These are phyloP conservation scores for Taeniopygia guttata DNA, from an alignment of 2,797 vertebrate genomes.

Conservation along the genomic window DNA sequence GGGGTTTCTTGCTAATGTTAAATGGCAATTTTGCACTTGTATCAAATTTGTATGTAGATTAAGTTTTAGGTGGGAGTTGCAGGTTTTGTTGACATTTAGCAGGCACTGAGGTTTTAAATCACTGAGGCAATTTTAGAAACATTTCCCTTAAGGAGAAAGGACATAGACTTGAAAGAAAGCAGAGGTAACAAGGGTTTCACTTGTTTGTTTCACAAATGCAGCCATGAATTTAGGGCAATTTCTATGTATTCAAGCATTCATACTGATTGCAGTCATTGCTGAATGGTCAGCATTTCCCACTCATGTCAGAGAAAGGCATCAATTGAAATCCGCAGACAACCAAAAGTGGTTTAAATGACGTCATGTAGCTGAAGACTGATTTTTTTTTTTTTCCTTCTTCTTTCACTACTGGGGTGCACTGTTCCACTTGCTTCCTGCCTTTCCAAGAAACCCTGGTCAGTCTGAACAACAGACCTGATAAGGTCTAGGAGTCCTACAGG, in stretches of 20 bases:
- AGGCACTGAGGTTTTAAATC: conserved; percentile 2
- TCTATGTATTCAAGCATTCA: background rate
- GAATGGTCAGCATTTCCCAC: background rate
- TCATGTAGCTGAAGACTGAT: background rate
- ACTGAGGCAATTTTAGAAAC: background rate
- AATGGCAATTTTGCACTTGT: background rate
- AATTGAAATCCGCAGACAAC: background rate
- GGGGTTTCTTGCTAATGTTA: background rate
- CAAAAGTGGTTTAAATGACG: background rate
- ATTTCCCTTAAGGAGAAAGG: background rate
- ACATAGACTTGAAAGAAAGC: background rate
- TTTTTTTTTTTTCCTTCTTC: background rate
- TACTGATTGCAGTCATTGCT: background rate
- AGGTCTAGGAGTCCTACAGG: rapidly evolving
- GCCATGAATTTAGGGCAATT: background rate
- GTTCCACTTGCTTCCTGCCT: background rate
- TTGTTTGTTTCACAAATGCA: background rate
- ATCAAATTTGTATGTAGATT: background rate
- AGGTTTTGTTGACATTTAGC: background rate
- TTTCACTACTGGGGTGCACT: background rate
- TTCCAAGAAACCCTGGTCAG: background rate
- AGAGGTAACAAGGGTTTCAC: background rate
- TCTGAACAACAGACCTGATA: background rate
- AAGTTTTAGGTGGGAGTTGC: background rate
- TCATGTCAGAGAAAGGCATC: background rate